Conservation (phyloP, 2,888 invertebrate species). For the Diarsia dahlii region DNA sequence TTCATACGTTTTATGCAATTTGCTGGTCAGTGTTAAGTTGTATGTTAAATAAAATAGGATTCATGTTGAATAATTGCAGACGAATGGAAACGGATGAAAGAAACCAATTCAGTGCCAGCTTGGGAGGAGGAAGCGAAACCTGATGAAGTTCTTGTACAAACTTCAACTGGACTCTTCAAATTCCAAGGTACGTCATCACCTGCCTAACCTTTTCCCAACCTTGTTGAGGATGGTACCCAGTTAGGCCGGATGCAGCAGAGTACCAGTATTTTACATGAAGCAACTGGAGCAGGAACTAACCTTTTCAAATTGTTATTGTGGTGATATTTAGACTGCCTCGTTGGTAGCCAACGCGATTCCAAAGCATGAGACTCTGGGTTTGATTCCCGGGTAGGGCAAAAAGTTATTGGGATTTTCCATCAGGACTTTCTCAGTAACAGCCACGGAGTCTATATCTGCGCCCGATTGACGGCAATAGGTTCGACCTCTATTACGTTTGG, state of each 20-base stretch:
- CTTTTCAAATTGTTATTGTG: neutral
- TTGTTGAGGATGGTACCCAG: neutral
- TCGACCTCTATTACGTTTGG: no score
- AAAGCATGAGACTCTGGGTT: no score
- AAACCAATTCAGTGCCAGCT: slow-evolving; percentile 90
- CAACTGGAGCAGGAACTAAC: neutral
- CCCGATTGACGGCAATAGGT: no score
- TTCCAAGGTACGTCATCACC: slow-evolving; percentile 91
- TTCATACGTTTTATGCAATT: no score
- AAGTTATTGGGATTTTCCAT: no score
- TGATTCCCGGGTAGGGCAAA: no score
- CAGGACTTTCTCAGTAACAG: no score
- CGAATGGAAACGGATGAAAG: slow-evolving; percentile 96
- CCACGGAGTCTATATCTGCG: no score
- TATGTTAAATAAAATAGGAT: no score
- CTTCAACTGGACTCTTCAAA: slow-evolving; percentile 95
- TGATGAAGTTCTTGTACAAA: slow-evolving; percentile 94
- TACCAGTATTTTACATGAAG: neutral
- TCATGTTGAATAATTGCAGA: slow-evolving; percentile 82
- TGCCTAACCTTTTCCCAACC: neutral
- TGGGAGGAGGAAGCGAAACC: slow-evolving; percentile 86
- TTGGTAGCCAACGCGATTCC: no score
- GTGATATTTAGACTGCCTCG: no score
- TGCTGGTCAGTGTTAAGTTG: no score
- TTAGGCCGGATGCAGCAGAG: neutral